Conservation (phyloP, 1,140 invertebrate species). For the Plectus sambesii region DNA sequence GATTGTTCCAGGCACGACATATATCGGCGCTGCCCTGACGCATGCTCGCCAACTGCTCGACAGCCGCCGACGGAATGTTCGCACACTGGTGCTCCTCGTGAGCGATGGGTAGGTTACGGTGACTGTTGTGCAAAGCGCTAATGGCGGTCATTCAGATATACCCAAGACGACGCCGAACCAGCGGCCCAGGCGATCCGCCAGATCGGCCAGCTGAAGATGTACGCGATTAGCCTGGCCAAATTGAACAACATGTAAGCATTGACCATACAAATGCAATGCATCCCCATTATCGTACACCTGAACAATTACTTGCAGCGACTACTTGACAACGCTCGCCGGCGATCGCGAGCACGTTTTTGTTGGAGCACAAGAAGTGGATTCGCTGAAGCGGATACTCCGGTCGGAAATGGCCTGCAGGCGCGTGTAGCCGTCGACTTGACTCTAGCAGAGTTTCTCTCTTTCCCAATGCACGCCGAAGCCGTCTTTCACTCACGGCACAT, state of each 20-base stretch:
- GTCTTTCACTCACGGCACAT: no score
- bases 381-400: no score
- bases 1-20: constrained; percentile 34
- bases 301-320: no score
- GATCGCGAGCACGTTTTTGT: no score
- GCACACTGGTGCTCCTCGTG: constrained; percentile 31
- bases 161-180: constrained; percentile 31
- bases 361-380: no score
- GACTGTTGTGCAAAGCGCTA: background rate
- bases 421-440: no score
- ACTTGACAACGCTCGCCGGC: no score
- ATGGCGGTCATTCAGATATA: constrained; percentile 22
- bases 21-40: constrained; percentile 34
- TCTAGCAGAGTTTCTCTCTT: no score
- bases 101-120: constrained; percentile 27
- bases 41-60: constrained; percentile 28
- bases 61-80: constrained; percentile 25
- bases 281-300: no score
- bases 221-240: constrained; percentile 27
- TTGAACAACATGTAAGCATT: constrained; percentile 34
- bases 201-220: constrained; percentile 33
- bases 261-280: no score
- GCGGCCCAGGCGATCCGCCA: constrained; percentile 27
- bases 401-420: no score
- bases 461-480: no score